phyloP scores from a whole-genome alignment of 2,888 invertebrate species.

The Tinea semifulvella region DNA sequence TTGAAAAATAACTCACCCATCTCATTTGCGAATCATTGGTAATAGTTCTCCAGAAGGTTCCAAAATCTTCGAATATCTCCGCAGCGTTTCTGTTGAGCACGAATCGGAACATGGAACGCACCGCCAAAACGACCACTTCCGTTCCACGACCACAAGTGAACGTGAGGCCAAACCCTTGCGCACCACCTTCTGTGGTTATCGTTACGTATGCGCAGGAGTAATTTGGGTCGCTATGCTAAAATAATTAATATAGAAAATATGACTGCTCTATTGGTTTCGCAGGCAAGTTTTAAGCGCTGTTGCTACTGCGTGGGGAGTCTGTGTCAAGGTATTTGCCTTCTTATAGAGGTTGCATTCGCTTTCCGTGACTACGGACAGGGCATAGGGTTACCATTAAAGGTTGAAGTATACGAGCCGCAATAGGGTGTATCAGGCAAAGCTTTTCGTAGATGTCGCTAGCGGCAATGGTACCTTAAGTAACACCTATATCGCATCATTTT shows the following conservation, averaged over 20 bases:
- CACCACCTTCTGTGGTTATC: conserved; percentile 69
- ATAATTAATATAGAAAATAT: conserved; percentile 3
- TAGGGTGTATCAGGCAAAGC: too few species aligned
- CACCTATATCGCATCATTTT: too few species aligned
- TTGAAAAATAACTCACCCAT: conserved; percentile 75
- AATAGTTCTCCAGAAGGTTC: conserved; percentile 79
- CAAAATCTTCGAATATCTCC: conserved; percentile 82
- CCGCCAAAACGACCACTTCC: conserved; percentile 82
- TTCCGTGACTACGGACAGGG: too few species aligned
- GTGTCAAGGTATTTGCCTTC: too few species aligned
- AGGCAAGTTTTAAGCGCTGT: too few species aligned
- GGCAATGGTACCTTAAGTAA: too few species aligned
- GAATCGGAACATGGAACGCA: conserved; percentile 74
- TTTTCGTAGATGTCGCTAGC: too few species aligned
- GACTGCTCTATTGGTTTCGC: too few species aligned
- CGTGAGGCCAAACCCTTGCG: conserved; percentile 82
- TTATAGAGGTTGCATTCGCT: too few species aligned
- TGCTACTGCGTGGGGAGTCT: too few species aligned
- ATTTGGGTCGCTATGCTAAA: conserved; percentile 85
- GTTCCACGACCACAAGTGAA: conserved; percentile 92
- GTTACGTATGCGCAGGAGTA: conserved; percentile 94
- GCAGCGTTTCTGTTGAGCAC: conserved; percentile 74
- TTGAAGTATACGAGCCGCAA: too few species aligned
- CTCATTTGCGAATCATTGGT: conserved; percentile 90
- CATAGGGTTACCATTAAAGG: too few species aligned